A percentile compares a stretch with the other conserved stretches of the same genome.
These are phyloP conservation scores for Drosophila repletoides DNA, from an alignment of 1,140 invertebrate species.

Conservation along the genomic window DNA sequence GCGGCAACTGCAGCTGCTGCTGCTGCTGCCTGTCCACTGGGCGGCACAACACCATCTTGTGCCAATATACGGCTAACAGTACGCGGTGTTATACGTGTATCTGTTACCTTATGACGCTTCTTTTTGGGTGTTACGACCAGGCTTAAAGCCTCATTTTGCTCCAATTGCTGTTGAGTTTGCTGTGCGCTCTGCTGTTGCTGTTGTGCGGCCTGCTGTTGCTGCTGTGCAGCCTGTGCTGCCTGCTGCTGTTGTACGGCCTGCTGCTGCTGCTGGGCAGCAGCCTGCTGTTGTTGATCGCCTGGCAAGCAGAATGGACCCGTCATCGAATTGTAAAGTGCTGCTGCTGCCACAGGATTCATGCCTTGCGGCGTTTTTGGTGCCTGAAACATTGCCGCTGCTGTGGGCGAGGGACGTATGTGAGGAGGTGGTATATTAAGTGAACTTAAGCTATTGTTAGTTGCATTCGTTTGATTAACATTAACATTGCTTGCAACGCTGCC, in stretches of 20 bases:
- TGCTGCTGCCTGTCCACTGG: conserved; percentile 68
- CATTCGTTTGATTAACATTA: conserved; percentile 54
- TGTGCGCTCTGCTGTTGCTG: conserved; percentile 84
- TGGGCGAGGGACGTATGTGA: conserved; percentile 87
- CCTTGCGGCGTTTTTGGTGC: conserved; percentile 89
- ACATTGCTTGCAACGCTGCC: conserved; percentile 53
- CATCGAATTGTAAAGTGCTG: conserved; percentile 85
- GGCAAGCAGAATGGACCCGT: conserved; percentile 86
- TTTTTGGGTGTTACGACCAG: conserved; percentile 97
- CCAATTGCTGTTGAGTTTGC: conserved; percentile 83
- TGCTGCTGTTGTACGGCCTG: conserved; percentile 81
- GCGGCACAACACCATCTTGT: conserved; percentile 88
- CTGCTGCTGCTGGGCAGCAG: conserved; percentile 66
- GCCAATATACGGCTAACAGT: conserved; percentile 93
- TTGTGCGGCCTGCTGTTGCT: conserved; percentile 69
- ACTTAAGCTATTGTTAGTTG: conserved; percentile 81
- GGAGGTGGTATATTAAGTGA: conserved; percentile 85
- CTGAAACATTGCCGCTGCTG: conserved; percentile 89
- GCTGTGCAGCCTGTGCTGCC: conserved; percentile 84
- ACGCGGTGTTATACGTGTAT: conserved; percentile 95
- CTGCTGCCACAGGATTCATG: conserved; percentile 86
- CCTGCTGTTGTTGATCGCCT: conserved; percentile 77
- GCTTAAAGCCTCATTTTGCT: conserved; percentile 96
- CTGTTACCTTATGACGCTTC: conserved; percentile 98
- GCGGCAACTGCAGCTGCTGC: conserved; percentile 41